Evolutionary conservation across 2,797 vertebrate genomes (phyloP), one percentile per base, ranked within the genome.

Genomic region (Cryptoprocta ferox): DNA sequence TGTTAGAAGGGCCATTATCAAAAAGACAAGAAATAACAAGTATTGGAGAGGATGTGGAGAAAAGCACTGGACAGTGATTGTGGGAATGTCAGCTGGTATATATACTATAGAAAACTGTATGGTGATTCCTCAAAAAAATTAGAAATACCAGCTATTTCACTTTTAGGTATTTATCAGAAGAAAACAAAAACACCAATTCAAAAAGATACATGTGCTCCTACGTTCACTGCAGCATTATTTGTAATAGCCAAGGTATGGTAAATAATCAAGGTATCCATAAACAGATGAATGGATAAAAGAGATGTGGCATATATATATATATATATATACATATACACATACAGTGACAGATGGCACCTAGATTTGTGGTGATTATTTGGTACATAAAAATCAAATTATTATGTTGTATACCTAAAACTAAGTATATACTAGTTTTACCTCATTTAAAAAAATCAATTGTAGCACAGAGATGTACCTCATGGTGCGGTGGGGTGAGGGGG

Each of bases 401-500:
- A 79, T 6, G 11, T 79, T 35, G 19, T 53, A 24, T 19, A 79
- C 48, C 10, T 35, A 53, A 53, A 78, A 35, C 48, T 13, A 79
- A 50, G 21, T 24, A 35, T 35, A n/a, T 79, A 53, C 19, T 11
- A 53, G n/a, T 35, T 53, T 53, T 53, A 53, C 76, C 6, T 79
- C 45, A 78, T n/a, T n/a, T n/a, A 21, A n/a, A 73, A n/a, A 53
- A 53, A 78, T 50, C 11, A 53, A 10, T n/a, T 84, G 35, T 45
- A 30, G 28, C 59, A 73, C 7, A 84, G 35, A 63, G 10, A 5
- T 3, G n/a, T 68, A 61, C 15, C 26, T 75, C 28, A 9, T 30
- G 42, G 42, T 32, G 6, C 4, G 42, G 42, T 45, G 26, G 39
- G 26, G 1, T 14, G 39, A 0, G 13, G 3, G 13, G 3, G 24